These are phyloP conservation scores for Gortyna flavago DNA, from an alignment of 2,888 invertebrate species.

Conservation along the genomic window DNA sequence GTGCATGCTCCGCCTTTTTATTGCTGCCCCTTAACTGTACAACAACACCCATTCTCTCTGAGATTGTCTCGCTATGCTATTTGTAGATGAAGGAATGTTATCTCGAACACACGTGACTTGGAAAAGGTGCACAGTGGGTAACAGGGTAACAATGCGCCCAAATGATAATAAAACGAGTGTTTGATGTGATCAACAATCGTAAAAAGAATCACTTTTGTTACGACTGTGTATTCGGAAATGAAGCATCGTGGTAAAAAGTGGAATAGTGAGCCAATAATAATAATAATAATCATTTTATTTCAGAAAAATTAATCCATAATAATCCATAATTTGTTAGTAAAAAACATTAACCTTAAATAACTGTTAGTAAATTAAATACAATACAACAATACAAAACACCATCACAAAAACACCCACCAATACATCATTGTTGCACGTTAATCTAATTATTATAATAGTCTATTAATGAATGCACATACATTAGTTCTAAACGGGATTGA, in stretches of 20 bases:
- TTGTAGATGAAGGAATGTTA: slow-evolving; percentile 77
- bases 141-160: slow-evolving; percentile 69
- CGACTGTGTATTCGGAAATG: slow-evolving; percentile 46
- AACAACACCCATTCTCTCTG: slow-evolving; percentile 86
- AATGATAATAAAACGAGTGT: slow-evolving; percentile 65
- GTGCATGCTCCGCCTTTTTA: slow-evolving; percentile 89
- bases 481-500: slow-evolving; percentile 59
- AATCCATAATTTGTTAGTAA: no score
- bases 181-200: slow-evolving; percentile 55
- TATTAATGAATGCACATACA: slow-evolving; percentile 61
- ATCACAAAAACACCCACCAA: no score
- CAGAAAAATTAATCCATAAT: no score
- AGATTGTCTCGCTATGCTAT: slow-evolving; percentile 78
- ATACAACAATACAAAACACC: no score
- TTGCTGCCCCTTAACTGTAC: slow-evolving; percentile 88
- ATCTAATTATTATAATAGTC: slow-evolving; percentile 62
- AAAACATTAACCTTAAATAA: no score
- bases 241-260: slow-evolving; percentile 45
- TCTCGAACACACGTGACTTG: slow-evolving; percentile 70
- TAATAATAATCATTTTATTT: no score
- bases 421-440: slow-evolving; percentile 55
- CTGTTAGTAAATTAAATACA: no score
- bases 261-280: slow-evolving; percentile 37
- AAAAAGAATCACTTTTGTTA: slow-evolving; percentile 57
- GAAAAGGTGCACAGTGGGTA: slow-evolving; percentile 61